Evolutionary conservation across 1,140 invertebrate genomes (phyloP).

Genomic region (Trichomalopsis sarcophagae): DNA sequence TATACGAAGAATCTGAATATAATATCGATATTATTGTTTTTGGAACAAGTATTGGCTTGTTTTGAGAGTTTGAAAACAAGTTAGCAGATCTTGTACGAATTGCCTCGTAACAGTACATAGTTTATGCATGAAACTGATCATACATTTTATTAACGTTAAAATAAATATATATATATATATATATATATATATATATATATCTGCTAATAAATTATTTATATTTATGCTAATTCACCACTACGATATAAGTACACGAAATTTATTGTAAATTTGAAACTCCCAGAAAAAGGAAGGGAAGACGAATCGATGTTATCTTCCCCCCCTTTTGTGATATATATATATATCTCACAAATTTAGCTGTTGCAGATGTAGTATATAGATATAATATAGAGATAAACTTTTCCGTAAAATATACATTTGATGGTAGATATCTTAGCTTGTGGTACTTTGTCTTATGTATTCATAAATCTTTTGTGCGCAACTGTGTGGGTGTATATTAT

Average conservation of each 20-base stretch:
- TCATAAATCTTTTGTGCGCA: background rate
- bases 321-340: background rate
- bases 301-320: background rate
- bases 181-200: no score
- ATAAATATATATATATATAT: no score
- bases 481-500: background rate
- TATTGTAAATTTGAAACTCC: no score
- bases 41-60: background rate
- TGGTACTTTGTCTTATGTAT: background rate
- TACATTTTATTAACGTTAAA: no score
- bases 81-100: background rate
- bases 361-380: background rate
- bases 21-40: background rate
- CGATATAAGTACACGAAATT: no score
- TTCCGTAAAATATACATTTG: constrained; percentile 26
- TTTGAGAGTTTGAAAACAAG: background rate
- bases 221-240: no score
- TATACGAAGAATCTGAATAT: background rate
- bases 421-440: background rate
- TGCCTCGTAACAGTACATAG: no score
- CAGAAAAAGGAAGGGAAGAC: background rate
- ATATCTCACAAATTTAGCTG: background rate
- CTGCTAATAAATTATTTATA: no score
- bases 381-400: background rate
- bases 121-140: no score